phyloP scores from a whole-genome alignment of 2,797 vertebrate species.

The Syngnathus rostellatus region DNA sequence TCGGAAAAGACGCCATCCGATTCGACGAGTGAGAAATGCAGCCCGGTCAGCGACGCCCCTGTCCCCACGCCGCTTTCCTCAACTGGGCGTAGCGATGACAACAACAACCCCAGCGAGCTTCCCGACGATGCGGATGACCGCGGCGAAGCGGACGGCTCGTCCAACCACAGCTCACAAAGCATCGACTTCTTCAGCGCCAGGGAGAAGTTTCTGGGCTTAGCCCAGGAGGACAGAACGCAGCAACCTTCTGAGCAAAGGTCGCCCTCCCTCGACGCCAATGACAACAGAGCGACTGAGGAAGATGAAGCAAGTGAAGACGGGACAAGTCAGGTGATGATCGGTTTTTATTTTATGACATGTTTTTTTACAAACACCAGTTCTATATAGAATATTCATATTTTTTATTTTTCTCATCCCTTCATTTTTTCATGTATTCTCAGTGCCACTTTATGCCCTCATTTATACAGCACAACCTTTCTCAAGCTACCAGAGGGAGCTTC shows the following conservation, averaged over 20 bases:
- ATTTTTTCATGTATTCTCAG: too few relatives aligned
- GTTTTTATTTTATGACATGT: background rate
- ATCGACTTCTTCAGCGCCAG: conserved; percentile 92
- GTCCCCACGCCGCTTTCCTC: conserved; percentile 1
- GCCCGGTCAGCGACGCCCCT: conserved; percentile 28
- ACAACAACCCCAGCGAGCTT: conserved; percentile 48
- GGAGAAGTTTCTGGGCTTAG: conserved; percentile 86
- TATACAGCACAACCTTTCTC: too few relatives aligned
- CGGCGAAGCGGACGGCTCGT: conserved; percentile 41
- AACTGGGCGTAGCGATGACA: conserved; percentile 30
- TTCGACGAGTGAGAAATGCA: conserved; percentile 33
- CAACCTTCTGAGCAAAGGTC: conserved; percentile 65
- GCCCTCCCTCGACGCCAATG: conserved; percentile 39
- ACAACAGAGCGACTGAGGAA: conserved; percentile 17
- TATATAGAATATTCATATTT: too few relatives aligned
- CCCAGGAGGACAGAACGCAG: conserved; percentile 70
- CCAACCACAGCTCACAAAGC: conserved; percentile 77
- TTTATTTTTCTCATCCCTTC: too few relatives aligned
- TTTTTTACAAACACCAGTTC: too few relatives aligned
- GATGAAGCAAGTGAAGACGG: conserved; percentile 27
- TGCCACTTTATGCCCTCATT: too few relatives aligned
- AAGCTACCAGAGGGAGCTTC: background rate
- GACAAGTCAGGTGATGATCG: conserved; percentile 10
- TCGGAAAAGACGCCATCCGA: conserved; percentile 39
- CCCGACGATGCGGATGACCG: conserved; percentile 13